Conservation (phyloP, 1,140 invertebrate genomes). For the Gryllus bimaculatus region DNA sequence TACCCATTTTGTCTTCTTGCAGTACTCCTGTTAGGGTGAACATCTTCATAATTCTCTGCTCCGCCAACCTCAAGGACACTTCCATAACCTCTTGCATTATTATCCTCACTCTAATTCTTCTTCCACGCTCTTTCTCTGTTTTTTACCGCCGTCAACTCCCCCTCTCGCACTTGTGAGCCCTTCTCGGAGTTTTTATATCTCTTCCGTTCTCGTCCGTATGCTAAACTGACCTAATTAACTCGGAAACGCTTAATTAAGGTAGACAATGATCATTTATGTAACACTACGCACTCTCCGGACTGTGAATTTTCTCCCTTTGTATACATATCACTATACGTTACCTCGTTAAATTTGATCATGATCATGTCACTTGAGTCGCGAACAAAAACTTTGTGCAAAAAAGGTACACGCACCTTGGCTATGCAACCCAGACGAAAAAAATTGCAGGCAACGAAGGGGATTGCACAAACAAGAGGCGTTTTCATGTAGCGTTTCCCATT, state of each 20-base stretch:
- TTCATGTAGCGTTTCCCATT: too few species aligned
- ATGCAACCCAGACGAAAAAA: too few species aligned
- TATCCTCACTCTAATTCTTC: too few species aligned
- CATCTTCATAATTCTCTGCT: too few species aligned
- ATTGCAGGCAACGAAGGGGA: too few species aligned
- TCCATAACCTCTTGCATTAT: too few species aligned
- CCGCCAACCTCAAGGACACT: too few species aligned
- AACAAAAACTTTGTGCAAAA: too few species aligned
- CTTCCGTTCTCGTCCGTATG: not conserved
- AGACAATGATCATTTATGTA: not conserved
- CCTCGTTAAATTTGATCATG: not conserved
- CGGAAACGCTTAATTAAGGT: constrained; percentile 1
- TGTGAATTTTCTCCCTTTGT: not conserved
- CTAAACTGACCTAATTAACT: not conserved
- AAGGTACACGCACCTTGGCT: too few species aligned
- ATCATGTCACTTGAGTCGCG: not conserved
- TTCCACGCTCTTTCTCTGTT: not conserved
- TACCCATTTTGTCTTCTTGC: too few species aligned
- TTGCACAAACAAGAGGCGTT: too few species aligned
- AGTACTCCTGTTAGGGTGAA: too few species aligned
- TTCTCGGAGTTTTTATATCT: not conserved
- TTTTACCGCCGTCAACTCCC: not conserved
- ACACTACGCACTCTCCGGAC: not conserved
- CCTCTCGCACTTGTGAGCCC: not conserved
- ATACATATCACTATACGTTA: not conserved